Evolutionary conservation across 1,140 invertebrate species (phyloP), one percentile per base, ranked within the genome.

Genomic region (Leptopilina boulardi): DNA sequence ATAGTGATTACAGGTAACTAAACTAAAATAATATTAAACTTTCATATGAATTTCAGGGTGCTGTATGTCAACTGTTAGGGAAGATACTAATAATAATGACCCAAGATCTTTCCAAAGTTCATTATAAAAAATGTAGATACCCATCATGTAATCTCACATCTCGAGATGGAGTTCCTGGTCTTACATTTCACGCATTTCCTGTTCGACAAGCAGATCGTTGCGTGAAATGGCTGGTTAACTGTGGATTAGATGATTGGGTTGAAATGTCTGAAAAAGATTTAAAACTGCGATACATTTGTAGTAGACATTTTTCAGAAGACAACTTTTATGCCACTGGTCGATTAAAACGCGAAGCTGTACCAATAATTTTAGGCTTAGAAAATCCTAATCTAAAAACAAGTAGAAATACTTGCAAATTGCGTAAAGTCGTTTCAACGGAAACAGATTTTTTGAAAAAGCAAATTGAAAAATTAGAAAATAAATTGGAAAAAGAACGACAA

Each of bases 281-380:
- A 26, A 66, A 66, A 21, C 19, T 66, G 9, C 56, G 56, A 4
- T 66, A 66, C 13, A 66, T 66, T 66, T 66, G 56, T 6, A 66
- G 56, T 2, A 66, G 56, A 10, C 56, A 66, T 66, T 66, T 66
- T 9, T 13, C 56, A 15, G 56, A 66, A 66, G 56, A 30, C 10
- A 66, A 66, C 56, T 66, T 66, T 66, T 66, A 66, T 11, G 56
- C 56, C 56, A 66, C 56, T 26, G 56, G 56, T 30, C 21, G 56
- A 66, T 26, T 66, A 30, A 66, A 66, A 66, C 56, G 56, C 8
- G 23, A 26, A 30, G 56, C 56, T 26, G 56, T 66, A 13, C 56
- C 56, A 5, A 66, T 66, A 30, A 66, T 66, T 5, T 26, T 66
- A 26, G 56, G 56, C 11, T 30, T 66, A 13, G 56, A 66, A 26